Evolutionary conservation across 2,888 invertebrate genomes (phyloP).

Genomic region (Thyatira batis): DNA sequence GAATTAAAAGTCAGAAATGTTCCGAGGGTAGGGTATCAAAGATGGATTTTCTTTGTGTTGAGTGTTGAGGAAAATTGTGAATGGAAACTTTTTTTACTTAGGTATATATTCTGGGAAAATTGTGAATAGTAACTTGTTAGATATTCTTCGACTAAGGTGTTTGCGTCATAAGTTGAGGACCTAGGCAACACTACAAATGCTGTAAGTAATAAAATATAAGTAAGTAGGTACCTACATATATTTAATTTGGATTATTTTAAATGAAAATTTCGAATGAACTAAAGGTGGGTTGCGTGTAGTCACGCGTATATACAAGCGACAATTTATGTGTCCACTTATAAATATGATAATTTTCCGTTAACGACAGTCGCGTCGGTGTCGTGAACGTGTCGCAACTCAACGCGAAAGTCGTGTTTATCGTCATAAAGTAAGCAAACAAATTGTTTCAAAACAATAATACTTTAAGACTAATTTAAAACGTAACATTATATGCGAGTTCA

Average conservation of each 20-base stretch:
- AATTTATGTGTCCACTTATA: not conserved
- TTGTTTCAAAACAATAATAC: slow-evolving; percentile 21
- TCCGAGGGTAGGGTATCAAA: not conserved
- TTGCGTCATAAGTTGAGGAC: too few relatives aligned
- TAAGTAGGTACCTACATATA: too few relatives aligned
- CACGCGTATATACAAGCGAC: not conserved
- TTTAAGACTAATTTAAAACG: slow-evolving; percentile 24
- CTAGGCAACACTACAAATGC: too few relatives aligned
- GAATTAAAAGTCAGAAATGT: slow-evolving; percentile 5
- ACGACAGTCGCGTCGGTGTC: not conserved
- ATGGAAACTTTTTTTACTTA: too few relatives aligned
- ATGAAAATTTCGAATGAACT: too few relatives aligned
- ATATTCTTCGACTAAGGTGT: too few relatives aligned
- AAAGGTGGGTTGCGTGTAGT: too few relatives aligned
- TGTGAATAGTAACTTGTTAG: too few relatives aligned
- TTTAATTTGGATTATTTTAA: too few relatives aligned
- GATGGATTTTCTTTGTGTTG: not conserved
- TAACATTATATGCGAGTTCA: slow-evolving; percentile 6
- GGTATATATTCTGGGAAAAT: too few relatives aligned
- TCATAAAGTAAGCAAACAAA: slow-evolving; percentile 19
- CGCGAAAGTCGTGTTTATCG: slow-evolving; percentile 1
- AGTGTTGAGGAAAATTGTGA: not conserved
- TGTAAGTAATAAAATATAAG: too few relatives aligned
- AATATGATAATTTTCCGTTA: not conserved
- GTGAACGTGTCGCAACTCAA: slow-evolving; percentile 4